phyloP scores from a whole-genome alignment of 2,113 vertebrate species.

The Cricetomys ansorgei region DNA sequence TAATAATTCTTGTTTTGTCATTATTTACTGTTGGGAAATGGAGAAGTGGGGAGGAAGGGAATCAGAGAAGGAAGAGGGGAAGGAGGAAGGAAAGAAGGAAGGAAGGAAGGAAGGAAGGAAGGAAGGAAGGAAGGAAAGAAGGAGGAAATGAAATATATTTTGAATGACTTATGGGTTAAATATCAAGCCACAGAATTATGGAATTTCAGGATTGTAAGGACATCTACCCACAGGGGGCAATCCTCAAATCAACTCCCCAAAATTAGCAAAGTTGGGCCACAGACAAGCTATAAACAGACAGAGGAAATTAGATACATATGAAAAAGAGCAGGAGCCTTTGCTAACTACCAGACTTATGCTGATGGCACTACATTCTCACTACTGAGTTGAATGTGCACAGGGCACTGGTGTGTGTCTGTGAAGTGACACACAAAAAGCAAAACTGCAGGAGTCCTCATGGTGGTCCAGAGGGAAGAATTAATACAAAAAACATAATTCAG shows the following conservation, averaged over 20 bases:
- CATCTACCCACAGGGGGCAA: background rate
- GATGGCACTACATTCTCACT: background rate
- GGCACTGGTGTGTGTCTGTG: background rate
- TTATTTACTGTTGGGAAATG: background rate
- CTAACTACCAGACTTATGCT: background rate
- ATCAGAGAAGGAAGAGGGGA: background rate
- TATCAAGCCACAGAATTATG: background rate
- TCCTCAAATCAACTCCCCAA: background rate
- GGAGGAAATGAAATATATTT: background rate
- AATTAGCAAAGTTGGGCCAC: background rate
- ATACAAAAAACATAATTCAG: background rate
- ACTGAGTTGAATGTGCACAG: background rate
- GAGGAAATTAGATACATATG: background rate
- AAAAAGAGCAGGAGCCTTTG: background rate
- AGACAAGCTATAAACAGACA: background rate
- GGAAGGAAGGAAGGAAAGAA: background rate
- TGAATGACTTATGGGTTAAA: background rate
- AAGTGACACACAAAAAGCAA: background rate
- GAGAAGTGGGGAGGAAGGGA: background rate
- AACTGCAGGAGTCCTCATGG: background rate
- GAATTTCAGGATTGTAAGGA: background rate
- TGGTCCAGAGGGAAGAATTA: background rate
- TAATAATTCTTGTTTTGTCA: background rate
- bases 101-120: background rate
- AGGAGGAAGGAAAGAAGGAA: too few species aligned